phyloP scores from a whole-genome alignment of 1,140 invertebrate species.

The Cepaea nemoralis region DNA sequence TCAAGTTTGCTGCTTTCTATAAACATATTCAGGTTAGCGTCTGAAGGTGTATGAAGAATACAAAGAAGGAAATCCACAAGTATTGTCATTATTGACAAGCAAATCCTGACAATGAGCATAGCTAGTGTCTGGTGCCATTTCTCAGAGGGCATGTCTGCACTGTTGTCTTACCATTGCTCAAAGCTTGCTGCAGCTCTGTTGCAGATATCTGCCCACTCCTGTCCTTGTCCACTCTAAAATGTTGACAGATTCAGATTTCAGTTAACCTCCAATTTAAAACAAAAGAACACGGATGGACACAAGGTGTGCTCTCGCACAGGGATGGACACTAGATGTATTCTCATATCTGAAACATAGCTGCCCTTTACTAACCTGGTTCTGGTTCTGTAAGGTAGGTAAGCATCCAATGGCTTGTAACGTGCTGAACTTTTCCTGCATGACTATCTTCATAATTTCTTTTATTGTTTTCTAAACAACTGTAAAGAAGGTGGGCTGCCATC shows the following conservation, averaged over 20 bases:
- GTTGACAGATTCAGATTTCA: not conserved
- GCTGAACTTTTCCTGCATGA: no score
- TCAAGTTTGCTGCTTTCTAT: no score
- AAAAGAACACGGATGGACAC: not conserved
- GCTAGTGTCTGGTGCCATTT: not conserved
- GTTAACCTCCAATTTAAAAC: not conserved
- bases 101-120: not conserved
- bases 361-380: not conserved
- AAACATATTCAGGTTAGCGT: no score
- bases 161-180: conserved; percentile 84
- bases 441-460: no score
- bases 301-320: not conserved
- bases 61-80: no score
- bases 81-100: no score
- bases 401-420: no score
- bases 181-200: conserved; percentile 89
- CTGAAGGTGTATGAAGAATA: no score
- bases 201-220: conserved; percentile 89
- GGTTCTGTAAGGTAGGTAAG: no score
- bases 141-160: not conserved
- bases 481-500: no score
- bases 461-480: no score
- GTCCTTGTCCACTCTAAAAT: conserved; percentile 88
- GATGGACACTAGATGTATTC: not conserved
- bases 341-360: not conserved